Base-by-base conservation (phyloP, 2,888 invertebrate species). In the Spicauda simplicius region DNA sequence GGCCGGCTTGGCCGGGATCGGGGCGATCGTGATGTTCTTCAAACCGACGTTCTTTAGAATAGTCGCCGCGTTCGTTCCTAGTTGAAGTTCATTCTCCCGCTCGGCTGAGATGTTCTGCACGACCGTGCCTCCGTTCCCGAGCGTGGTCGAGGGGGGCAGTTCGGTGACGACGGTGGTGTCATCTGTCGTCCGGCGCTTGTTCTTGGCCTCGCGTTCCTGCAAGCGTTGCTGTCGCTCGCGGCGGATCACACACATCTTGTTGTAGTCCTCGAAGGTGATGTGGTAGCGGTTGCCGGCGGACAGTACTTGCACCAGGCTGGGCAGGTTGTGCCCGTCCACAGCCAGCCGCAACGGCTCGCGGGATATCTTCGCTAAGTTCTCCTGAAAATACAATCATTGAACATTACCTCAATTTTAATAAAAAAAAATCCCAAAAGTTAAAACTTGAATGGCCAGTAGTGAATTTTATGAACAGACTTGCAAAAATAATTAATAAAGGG, bases 231-330 rank as follows among this genome's bases (percentile, higher is more conserved):
- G 86, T 71, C 95, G 95, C 80, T 96, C 96, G 0, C 95, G 90
- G 7, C 96, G 93, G 83, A 96, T 94, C 66, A 96, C 94, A 83
- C 96, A 96, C 96, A 96, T 96, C 73, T 96, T 96, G 85, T 96
- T 97, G 86, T 96, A 97, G 78, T 97, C 97, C 60, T 96, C 95
- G 45, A 97, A 94, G 3, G 96, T 96, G 76, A 97, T 95, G 81
- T 97, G 96, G 84, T 96, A 97, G 0, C 97, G 95, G 78, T 96
- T 96, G n/a, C 97, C 97, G 0, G 96, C 95, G 0, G 96, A 96
- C 80, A 96, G 95, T 0, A 96, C 96, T 77, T 96, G 96, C n/a
- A 96, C 95, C 20, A 96, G 87, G 67, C 95, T 95, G 4, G 95
- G 95, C 72, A 95, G 84, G 53, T 91, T 90, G 60, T 94, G 93